Conservation (phyloP, 1,140 invertebrate species). For the Eufriesea mexicana region DNA sequence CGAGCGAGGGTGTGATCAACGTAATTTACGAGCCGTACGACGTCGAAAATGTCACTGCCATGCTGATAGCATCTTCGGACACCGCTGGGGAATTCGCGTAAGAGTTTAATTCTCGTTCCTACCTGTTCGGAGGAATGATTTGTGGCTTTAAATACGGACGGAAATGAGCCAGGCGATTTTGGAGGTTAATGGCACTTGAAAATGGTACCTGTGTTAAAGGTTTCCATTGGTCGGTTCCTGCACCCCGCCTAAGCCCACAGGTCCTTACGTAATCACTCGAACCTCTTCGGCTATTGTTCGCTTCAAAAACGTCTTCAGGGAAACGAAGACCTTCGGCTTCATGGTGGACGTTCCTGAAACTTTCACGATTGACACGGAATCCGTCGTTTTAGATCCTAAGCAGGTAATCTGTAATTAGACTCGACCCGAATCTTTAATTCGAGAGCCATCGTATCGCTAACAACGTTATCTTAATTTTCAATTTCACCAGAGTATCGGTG, state of each 20-base stretch:
- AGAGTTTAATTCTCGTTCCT: background rate
- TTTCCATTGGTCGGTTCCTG: conserved; percentile 63
- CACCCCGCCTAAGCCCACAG: conserved; percentile 61
- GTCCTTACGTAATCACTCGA: conserved; percentile 59
- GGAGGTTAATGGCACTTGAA: background rate
- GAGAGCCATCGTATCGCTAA: background rate
- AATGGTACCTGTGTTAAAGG: conserved; percentile 29
- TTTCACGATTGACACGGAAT: conserved; percentile 39
- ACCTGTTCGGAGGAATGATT: background rate
- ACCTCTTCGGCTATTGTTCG: conserved; percentile 36
- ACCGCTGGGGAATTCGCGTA: conserved; percentile 65
- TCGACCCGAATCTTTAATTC: background rate
- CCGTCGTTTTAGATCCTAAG: conserved; percentile 52
- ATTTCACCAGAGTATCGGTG: conserved; percentile 40
- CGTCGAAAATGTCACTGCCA: conserved; percentile 50
- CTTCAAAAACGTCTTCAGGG: conserved; percentile 69
- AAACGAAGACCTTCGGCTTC: conserved; percentile 60
- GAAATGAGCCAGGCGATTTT: background rate
- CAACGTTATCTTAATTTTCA: background rate
- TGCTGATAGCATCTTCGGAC: conserved; percentile 56
- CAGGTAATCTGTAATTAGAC: conserved; percentile 38
- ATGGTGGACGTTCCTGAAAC: conserved; percentile 47
- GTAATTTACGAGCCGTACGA: conserved; percentile 63
- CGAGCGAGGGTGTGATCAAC: conserved; percentile 28
- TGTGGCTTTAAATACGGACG: too few species aligned